Evolutionary conservation across 2,888 invertebrate genomes (phyloP), one percentile per base, ranked within the genome.

Genomic region (Folsomia candida): DNA sequence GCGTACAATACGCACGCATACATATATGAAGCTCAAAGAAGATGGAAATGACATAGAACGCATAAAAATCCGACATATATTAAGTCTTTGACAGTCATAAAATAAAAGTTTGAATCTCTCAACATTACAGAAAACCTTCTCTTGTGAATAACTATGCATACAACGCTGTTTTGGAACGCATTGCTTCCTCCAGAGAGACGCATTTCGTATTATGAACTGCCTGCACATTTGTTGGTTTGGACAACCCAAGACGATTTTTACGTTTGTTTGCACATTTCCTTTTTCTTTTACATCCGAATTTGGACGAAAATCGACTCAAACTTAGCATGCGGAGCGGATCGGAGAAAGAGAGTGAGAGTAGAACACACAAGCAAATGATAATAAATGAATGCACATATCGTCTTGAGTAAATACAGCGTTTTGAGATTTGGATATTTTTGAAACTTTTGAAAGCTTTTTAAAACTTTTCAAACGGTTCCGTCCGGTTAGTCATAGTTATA

Each of bases 191-290:
- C n/a, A n/a, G n/a, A n/a, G n/a, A n/a, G n/a, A n/a, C n/a, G n/a
- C n/a, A n/a, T n/a, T n/a, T n/a, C n/a, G 11, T n/a, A 20, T 54
- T 22, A 22, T 54, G n/a, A 22, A 54, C 54, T 54, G 47, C 9
- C 9, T 11, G n/a, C 54, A 54, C 20, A 54, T 54, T 54, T 54
- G n/a, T 54, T 54, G 54, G 54, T 54, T 54, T 20, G 54, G 54
- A 54, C 54, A 54, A 54, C 54, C 54, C 54, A 54, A n/a, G 54
- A 20, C 6, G 54, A 54, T 54, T 54, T 54, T 54, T 54, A 54
- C 54, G 22, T n/a, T 6, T 54, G 54, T 54, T 54, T 54, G 54
- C n/a, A 54, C 54, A 54, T 54, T 54, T 54, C 54, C 20, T 54
- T 22, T 22, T 54, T 14, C 54, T 14, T 54, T 54, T 54, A 54